Base-by-base conservation (phyloP, 2,888 invertebrate species). In the Sialis fuliginosa region DNA sequence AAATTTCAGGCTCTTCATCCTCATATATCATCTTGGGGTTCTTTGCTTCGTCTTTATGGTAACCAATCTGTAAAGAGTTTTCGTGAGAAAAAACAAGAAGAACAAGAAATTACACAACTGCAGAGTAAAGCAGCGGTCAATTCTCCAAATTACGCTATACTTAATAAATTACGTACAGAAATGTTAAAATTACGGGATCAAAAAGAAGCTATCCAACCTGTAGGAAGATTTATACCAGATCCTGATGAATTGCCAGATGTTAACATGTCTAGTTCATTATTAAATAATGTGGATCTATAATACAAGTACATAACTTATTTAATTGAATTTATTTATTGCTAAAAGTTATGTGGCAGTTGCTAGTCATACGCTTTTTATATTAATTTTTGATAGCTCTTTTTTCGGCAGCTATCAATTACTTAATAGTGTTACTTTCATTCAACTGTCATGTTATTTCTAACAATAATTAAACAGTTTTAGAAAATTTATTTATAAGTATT, bases 21-120 rank as follows among this genome's bases (percentile, higher is more conserved):
- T 0, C 90, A 95, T 62, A 86, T 97, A 46, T 79, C 77, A 31
- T 90, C 85, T 2, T 96, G 96, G 92, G 96, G 96, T 46, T 91
- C 95, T 0, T 71, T 97, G 41, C 68, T 97, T 7, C 78, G 95
- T 1, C 72, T 97, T 33, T 97, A 97, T 64, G 95, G 92, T 46
- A 90, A 87, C 56, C 79, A 85, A 37, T 90, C 90, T 5, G 84
- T 89, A 12, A 90, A 90, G 63, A 86, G 84, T 50, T 84, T 89
- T 59, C 89, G 90, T 60, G 91, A 92, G 63, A 89, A 88, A 66
- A 92, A 91, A 65, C 74, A 85, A 54, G 84, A 91, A 57, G 91
- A 92, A 57, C 90, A 91, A 61, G 87, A 91, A 68, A 91, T 92
- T 48, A 92, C 92, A 0, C 73, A 88, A 34, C 67, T 92, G n/a